Evolutionary conservation across 2,888 invertebrate species (phyloP), one percentile per base, ranked within the genome.

Genomic region (Arenicola marina): DNA sequence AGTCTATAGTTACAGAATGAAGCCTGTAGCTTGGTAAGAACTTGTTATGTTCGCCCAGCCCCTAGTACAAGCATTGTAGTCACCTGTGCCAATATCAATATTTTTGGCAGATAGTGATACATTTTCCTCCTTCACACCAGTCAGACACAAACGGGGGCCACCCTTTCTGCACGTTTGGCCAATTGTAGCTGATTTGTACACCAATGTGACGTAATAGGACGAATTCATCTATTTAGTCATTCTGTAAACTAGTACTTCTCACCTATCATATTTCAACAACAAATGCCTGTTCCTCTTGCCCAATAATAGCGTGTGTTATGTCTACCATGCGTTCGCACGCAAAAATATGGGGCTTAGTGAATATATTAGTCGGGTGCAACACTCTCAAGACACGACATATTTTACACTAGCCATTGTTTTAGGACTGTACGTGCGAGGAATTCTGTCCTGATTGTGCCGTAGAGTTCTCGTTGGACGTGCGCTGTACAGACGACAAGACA

Each of bases 361-460:
- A n/a, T n/a, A n/a, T n/a, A n/a, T n/a, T n/a, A n/a, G n/a, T n/a
- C n/a, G n/a, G n/a, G n/a, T n/a, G n/a, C n/a, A n/a, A n/a, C n/a
- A n/a, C n/a, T n/a, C n/a, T n/a, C n/a, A n/a, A n/a, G n/a, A n/a
- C n/a, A n/a, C n/a, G n/a, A n/a, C n/a, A n/a, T n/a, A n/a, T n/a
- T n/a, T n/a, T n/a, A n/a, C n/a, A n/a, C n/a, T n/a, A n/a, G n/a
- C n/a, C n/a, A n/a, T n/a, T n/a, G n/a, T 24, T 26, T 31, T 84
- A 94, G 86, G 98, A 99, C 83, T 99, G 99, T 80, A 91, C 91
- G 71, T 99, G 99, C 80, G 89, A 92, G 29, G 98, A 99, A 84
- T 99, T 99, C 81, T 99, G 99, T 83, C 90, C 91, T 1, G 93
- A 96, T 72, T 99, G 99, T 84, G 94, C 97, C 70, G 97, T 99